These are phyloP conservation scores for Danaus chrysippus DNA, from an alignment of 2,888 invertebrate species.

Conservation along the genomic window DNA sequence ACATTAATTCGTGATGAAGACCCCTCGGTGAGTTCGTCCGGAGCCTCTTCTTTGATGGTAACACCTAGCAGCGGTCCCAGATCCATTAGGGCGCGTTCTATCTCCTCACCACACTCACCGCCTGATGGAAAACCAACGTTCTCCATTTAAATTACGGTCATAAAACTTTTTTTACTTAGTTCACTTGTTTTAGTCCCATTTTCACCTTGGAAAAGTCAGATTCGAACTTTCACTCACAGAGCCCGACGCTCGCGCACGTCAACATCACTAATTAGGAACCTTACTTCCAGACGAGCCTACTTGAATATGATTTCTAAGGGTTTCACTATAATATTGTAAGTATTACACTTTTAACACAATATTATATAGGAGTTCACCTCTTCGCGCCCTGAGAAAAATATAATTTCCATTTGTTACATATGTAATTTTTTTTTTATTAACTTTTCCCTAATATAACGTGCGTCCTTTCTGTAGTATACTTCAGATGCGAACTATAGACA, in stretches of 20 bases:
- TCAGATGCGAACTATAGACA: conserved; percentile 48
- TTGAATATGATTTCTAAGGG: conserved; percentile 33
- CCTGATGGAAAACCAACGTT: conserved; percentile 61
- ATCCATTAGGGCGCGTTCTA: conserved; percentile 73
- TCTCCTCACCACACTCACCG: conserved; percentile 68
- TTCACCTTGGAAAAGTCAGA: conserved; percentile 41
- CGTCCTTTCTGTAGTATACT: conserved; percentile 48
- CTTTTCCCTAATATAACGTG: conserved; percentile 43
- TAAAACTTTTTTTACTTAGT: conserved; percentile 38
- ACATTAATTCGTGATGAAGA: conserved; percentile 47
- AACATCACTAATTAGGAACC: conserved; percentile 60
- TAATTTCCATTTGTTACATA: conserved; percentile 21
- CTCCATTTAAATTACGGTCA: conserved; percentile 49
- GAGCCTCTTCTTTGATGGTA: conserved; percentile 69
- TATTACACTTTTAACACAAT: conserved; percentile 1
- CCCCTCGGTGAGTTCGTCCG: conserved; percentile 56
- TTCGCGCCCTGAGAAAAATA: conserved; percentile 11
- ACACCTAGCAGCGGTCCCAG: conserved; percentile 68
- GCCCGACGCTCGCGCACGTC: conserved; percentile 59
- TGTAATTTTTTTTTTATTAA: conserved; percentile 17
- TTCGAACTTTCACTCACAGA: conserved; percentile 63
- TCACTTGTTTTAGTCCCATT: conserved; percentile 48
- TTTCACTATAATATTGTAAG: conserved; percentile 3
- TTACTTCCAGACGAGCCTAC: conserved; percentile 51
- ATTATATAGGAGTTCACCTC: conserved; percentile 4